Conservation (phyloP, 2,797 vertebrate species). For the Poeciliopsis gracilis region DNA sequence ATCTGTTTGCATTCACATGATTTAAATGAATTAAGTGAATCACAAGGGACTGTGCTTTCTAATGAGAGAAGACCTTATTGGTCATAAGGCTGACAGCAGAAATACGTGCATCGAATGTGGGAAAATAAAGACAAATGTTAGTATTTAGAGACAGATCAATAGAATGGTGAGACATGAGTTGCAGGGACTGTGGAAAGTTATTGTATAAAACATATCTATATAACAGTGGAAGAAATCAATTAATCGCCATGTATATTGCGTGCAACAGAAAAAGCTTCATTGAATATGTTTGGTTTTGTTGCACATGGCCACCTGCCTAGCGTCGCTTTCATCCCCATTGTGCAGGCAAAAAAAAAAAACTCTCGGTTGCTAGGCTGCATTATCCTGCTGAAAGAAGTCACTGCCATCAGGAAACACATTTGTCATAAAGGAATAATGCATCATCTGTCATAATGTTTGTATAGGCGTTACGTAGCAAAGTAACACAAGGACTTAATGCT, state of each 20-base stretch:
- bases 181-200: constrained; percentile 25
- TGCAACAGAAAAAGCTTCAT: not conserved
- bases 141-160: not conserved
- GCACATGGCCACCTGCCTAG: not conserved
- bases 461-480: not conserved
- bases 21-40: not conserved
- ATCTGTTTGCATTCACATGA: not conserved
- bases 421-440: not conserved
- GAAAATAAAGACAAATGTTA: not conserved
- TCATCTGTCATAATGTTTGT: not conserved
- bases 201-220: not conserved
- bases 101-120: not conserved
- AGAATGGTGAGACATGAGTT: not conserved
- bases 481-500: not conserved
- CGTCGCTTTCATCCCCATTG: not conserved
- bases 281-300: not conserved
- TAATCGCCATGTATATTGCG: constrained; percentile 12
- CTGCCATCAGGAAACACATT: not conserved
- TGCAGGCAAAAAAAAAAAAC: not conserved
- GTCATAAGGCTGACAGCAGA: not conserved
- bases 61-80: not conserved
- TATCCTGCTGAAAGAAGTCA: constrained; percentile 2
- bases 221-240: constrained; percentile 47
- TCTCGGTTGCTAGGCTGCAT: not conserved
- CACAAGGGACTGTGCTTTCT: not conserved